Conservation (phyloP, 30 jellyfish, hydroid and myxozoan genomes). For the Catostylus mosaicus region DNA sequence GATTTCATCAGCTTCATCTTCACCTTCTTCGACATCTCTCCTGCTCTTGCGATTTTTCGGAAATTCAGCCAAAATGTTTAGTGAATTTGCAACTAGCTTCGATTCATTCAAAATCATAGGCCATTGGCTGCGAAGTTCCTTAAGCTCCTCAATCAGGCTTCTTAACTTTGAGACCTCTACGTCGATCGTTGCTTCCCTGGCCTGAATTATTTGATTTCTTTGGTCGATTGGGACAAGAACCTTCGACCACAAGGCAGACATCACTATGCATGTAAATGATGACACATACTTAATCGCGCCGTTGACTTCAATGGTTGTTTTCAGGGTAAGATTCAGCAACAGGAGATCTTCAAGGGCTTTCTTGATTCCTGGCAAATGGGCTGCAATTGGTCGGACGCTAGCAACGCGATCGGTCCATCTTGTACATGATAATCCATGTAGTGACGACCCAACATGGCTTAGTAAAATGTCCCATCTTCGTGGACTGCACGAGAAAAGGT, state of each 20-base stretch:
- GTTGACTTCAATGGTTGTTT: conserved; percentile 28
- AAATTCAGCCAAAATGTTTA: conserved; percentile 1
- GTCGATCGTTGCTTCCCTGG: conserved; percentile 8
- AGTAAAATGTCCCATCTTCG: conserved; percentile 48
- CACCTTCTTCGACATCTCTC: neutral
- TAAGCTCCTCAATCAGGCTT: conserved; percentile 7
- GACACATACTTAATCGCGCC: conserved; percentile 31
- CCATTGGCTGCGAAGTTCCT: conserved; percentile 39
- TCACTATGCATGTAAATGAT: conserved; percentile 43
- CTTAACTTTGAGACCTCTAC: conserved; percentile 19
- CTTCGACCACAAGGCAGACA: conserved; percentile 31
- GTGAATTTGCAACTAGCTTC: conserved; percentile 22
- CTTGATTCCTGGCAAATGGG: conserved; percentile 46
- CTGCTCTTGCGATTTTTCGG: conserved; percentile 3
- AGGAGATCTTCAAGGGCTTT: conserved; percentile 18
- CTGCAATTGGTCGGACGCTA: conserved; percentile 68
- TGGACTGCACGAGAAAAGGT: conserved; percentile 33
- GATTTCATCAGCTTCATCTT: neutral
- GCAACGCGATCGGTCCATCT: conserved; percentile 75
- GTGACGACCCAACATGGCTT: conserved; percentile 49
- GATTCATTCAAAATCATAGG: conserved; percentile 21
- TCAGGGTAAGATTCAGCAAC: conserved; percentile 27
- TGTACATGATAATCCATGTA: conserved; percentile 57
- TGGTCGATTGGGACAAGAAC: conserved; percentile 38
- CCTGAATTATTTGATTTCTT: conserved; percentile 49